A percentile compares a stretch with the other conserved stretches of the same genome.
These are phyloP conservation scores for Encarsia formosa DNA, from an alignment of 2,888 invertebrate species.

Conservation along the genomic window DNA sequence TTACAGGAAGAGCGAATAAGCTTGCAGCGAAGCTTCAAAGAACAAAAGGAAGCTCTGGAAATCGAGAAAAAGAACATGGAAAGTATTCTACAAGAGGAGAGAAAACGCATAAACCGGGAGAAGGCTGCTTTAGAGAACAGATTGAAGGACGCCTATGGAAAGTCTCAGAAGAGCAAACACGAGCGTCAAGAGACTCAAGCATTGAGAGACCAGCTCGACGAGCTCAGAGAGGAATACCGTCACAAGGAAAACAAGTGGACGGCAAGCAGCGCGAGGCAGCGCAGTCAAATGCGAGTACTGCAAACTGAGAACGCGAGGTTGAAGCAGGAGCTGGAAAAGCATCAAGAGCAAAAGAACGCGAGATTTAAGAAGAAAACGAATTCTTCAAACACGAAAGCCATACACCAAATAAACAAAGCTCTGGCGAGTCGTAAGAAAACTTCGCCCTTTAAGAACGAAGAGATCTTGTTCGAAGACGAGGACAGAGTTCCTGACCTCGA, in stretches of 20 bases:
- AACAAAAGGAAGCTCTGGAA: conserved; percentile 61
- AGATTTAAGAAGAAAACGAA: conserved; percentile 57
- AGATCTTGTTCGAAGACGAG: conserved; percentile 33
- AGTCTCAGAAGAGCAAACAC: conserved; percentile 62
- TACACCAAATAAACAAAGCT: conserved; percentile 71
- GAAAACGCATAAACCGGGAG: conserved; percentile 64
- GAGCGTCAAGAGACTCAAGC: conserved; percentile 67
- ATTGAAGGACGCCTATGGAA: conserved; percentile 60
- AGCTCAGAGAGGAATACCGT: conserved; percentile 64
- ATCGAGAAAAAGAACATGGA: conserved; percentile 61
- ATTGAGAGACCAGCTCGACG: conserved; percentile 58
- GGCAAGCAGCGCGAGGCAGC: conserved; percentile 66
- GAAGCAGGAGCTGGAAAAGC: conserved; percentile 63
- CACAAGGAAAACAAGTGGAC: conserved; percentile 72
- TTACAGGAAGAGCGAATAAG: conserved; percentile 55
- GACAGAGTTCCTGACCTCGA: conserved; percentile 3
- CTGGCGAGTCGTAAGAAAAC: conserved; percentile 41
- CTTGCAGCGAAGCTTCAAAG: conserved; percentile 54
- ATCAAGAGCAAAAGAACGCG: conserved; percentile 63
- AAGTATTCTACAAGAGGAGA: conserved; percentile 66
- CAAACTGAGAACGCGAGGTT: conserved; percentile 67
- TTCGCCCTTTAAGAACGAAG: conserved; percentile 26
- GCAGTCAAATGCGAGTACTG: conserved; percentile 68
- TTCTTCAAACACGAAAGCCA: conserved; percentile 68
- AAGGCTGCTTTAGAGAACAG: conserved; percentile 64